Evolutionary conservation across 2,113 vertebrate genomes (phyloP), one percentile per base, ranked within the genome.

Genomic region (Eurystomus gularis): DNA sequence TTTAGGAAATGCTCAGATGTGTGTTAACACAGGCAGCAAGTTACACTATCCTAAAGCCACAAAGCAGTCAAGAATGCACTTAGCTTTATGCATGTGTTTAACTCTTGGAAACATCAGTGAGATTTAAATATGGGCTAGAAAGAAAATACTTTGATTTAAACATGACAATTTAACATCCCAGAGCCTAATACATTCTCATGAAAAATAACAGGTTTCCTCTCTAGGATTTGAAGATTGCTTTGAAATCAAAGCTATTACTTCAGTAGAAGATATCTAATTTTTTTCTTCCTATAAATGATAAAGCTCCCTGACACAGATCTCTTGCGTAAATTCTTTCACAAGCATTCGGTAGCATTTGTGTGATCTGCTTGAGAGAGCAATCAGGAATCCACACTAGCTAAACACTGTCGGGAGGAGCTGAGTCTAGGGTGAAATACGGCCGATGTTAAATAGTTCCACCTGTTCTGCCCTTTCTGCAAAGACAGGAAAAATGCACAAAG

Each of bases 401-500:
- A 71, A 73, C 23, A 18, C 10, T 12, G 25, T 10, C 65, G 62
- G 83, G 75, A 96, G n/a, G 49, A 95, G 55, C 21, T 91, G 55
- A 94, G 73, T 69, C 55, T 62, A 82, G 88, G 70, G 58, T 52
- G 78, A 87, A 88, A 80, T 60, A 64, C 13, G 39, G n/a, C 54
- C 8, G 0, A 44, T 73, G 82, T 85, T 64, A 70, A 83, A 68
- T 55, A 95, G 88, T 81, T 81, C 77, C 51, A 83, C 68, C 79
- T 86, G 83, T 84, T 75, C 66, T 94, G 58, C 65, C 39, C 86
- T 78, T 93, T 28, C 77, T 52, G 39, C 2, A 6, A 91, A 54
- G 72, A 84, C 62, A 81, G n/a, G 26, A 83, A 83, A 96, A 94
- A 94, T 60, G 77, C 83, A 94, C 83, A 88, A 64, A 81, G 65